Base-by-base conservation (phyloP, 2,113 vertebrate species). In the Empidonax traillii region DNA sequence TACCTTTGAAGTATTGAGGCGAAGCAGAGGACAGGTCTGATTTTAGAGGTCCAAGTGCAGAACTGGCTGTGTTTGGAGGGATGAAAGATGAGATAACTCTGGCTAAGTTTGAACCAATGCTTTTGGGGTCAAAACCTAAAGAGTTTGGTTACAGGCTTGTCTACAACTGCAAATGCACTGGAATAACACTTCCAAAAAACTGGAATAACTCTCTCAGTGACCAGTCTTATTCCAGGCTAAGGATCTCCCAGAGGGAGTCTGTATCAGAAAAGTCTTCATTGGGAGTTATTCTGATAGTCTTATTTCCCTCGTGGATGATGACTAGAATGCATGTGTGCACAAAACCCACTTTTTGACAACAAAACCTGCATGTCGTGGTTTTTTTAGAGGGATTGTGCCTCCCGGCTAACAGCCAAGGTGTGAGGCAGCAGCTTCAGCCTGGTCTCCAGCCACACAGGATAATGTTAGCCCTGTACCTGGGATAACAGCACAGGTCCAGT, bases 401-500 rank as follows among this genome's bases (percentile, higher is more conserved):
- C 69, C 25, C 7, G 4, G 12, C 67, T 73, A 56, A 23, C 55
- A 47, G 72, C 76, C 68, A 44, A 39, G 30, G 46, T 0, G 0
- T 31, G n/a, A 51, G 76, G 61, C 0, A 0, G 59, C 58, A 46
- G 72, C 68, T 90, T 80, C 85, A 81, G 52, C 61, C 28, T 1
- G 2, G 43, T 56, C 62, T 31, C 68, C 65, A 72, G 65, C 84
- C 14, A 5, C 0, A 8, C 10, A 0, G 0, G 23, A 31, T 14
- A 33, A 56, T 0, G 31, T 27, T 63, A 68, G 49, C n/a, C 76
- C 85, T 35, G 25, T 46, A 69, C 59, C 43, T 41, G 83, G 46
- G 24, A 14, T 31, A 72, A 61, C 14, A 80, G 51, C 2, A 1
- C 35, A 41, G 63, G 35, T 59, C 75, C 7, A 3, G 68, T 7